phyloP scores from a whole-genome alignment of 2,113 vertebrate species.

The Dermatemys mawii region DNA sequence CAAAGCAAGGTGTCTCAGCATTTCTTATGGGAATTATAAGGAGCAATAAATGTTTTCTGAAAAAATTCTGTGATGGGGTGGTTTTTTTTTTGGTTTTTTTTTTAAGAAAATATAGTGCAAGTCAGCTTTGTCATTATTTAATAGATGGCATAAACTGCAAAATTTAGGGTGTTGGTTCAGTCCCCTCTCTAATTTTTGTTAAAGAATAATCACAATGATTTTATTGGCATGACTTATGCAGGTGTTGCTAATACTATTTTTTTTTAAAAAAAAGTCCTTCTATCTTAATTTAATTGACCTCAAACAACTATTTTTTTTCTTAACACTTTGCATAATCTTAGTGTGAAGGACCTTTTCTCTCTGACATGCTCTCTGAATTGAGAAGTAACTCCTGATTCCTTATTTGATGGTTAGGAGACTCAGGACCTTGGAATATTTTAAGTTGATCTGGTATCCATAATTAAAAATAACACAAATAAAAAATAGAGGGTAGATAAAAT shows the following conservation, averaged over 20 bases:
- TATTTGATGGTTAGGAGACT: background rate
- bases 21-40: background rate
- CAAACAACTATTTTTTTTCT: background rate
- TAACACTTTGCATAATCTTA: background rate
- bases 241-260: background rate
- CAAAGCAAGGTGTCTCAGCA: background rate
- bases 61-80: background rate
- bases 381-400: background rate
- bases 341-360: background rate
- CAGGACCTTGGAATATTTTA: background rate
- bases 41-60: background rate
- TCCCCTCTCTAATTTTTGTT: background rate
- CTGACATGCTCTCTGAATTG: background rate
- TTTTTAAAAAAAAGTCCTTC: background rate
- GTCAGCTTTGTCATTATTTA: background rate
- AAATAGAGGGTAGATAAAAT: background rate
- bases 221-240: background rate
- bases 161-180: background rate
- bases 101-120: background rate
- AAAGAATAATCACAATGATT: background rate
- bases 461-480: background rate
- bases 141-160: background rate
- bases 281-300: constrained; percentile 5
- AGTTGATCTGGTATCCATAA: background rate
- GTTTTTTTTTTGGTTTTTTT: background rate